Evolutionary conservation across 2,797 vertebrate genomes (phyloP).

Genomic region (Chaetodon trifasciatus): DNA sequence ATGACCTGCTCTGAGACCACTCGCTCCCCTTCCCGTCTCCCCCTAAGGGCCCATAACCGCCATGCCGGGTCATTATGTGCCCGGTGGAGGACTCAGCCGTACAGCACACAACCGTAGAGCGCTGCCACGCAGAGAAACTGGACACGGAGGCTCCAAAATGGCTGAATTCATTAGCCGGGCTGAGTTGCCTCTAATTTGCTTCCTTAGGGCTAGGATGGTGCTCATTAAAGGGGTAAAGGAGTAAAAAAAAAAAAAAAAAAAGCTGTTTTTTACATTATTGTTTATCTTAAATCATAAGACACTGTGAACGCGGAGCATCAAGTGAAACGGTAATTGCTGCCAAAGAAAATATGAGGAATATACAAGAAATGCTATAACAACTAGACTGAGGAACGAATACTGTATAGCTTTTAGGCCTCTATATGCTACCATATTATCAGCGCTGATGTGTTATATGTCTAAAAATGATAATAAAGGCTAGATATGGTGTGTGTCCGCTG

Average conservation of each 20-base stretch:
- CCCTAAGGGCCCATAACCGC: constrained; percentile 86
- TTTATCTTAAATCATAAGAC: constrained; percentile 76
- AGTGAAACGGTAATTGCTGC: constrained; percentile 72
- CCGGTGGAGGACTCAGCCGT: constrained; percentile 83
- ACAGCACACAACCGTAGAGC: constrained; percentile 69
- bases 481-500: constrained; percentile 37
- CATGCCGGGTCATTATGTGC: constrained; percentile 86
- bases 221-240: constrained; percentile 78
- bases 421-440: constrained; percentile 25
- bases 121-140: constrained; percentile 66
- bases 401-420: constrained; percentile 20
- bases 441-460: constrained; percentile 22
- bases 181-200: constrained; percentile 79
- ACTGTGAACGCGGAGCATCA: constrained; percentile 62
- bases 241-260: constrained; percentile 34
- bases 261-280: constrained; percentile 69
- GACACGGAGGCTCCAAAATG: constrained; percentile 80
- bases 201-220: constrained; percentile 77
- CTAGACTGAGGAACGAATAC: constrained; percentile 31
- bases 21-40: constrained; percentile 77
- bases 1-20: constrained; percentile 84
- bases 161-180: constrained; percentile 81
- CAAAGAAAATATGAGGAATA: constrained; percentile 66
- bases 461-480: constrained; percentile 35
- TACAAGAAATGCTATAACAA: constrained; percentile 42